Percentiles rank a stretch among this genome's conserved stretches.
Conservation (phyloP, 2,113 vertebrate species). For the Epinephelus fuscoguttatus region DNA sequence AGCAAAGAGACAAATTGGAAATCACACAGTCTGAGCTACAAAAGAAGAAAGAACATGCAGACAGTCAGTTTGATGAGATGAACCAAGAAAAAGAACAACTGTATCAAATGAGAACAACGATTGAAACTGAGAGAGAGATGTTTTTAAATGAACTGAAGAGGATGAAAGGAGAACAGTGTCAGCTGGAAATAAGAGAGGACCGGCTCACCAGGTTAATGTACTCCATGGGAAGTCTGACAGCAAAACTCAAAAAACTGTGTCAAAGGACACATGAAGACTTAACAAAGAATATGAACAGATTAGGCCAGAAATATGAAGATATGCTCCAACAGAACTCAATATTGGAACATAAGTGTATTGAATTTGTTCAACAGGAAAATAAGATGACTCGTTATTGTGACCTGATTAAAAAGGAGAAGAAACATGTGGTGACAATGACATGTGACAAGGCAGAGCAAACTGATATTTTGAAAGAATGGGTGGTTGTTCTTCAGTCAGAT, state of each 20-base stretch:
- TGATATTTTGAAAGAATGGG: not conserved
- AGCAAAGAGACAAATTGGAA: conserved; percentile 12
- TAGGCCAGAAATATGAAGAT: not conserved
- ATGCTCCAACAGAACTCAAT: not conserved
- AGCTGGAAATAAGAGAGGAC: not conserved
- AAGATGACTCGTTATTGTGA: not conserved
- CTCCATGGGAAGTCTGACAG: not conserved
- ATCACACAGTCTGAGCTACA: not conserved
- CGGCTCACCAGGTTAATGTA: not conserved
- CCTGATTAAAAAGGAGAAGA: conserved; percentile 3
- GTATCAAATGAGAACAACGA: not conserved
- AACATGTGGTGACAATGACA: not conserved
- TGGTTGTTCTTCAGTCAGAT: not conserved
- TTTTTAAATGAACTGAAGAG: not conserved
- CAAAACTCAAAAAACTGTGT: not conserved
- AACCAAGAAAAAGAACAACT: conserved; percentile 24
- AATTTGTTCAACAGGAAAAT: conserved; percentile 28
- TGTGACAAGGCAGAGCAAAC: conserved; percentile 50
- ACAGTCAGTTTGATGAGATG: not conserved
- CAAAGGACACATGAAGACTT: not conserved
- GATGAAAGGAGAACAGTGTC: not conserved
- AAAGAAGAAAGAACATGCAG: not conserved
- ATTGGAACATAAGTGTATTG: not conserved
- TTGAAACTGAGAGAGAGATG: not conserved
- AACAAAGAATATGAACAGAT: not conserved